Evolutionary conservation across 2,797 vertebrate genomes (phyloP).

Genomic region (Siniperca undulata): DNA sequence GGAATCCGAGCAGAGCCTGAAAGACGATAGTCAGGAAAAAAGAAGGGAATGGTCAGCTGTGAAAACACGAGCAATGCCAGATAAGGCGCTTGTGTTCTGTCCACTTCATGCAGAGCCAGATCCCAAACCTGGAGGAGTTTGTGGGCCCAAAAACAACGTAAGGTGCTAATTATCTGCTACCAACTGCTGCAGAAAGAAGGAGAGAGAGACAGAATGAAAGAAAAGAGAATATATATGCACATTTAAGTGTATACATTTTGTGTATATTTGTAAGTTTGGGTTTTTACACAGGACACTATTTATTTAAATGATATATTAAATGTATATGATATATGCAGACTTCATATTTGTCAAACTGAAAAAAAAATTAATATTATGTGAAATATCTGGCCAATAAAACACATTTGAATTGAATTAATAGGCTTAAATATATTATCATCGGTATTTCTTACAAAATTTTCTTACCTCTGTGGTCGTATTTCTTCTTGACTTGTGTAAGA

Average conservation of each 20-base stretch:
- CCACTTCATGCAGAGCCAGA: slow-evolving; percentile 74
- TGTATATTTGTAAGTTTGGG: no score
- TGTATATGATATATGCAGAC: neutral
- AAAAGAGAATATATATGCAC: neutral
- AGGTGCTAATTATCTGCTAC: slow-evolving; percentile 75
- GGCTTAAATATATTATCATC: neutral
- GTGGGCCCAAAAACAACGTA: slow-evolving; percentile 63
- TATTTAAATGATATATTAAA: no score
- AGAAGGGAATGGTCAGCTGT: slow-evolving; percentile 86
- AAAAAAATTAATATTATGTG: neutral
- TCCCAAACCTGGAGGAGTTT: slow-evolving; percentile 70
- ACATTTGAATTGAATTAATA: neutral
- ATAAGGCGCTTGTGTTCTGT: slow-evolving; percentile 80
- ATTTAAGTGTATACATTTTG: neutral
- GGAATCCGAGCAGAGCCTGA: slow-evolving; percentile 89
- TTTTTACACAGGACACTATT: neutral
- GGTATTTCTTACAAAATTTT: neutral
- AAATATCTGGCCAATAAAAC: neutral
- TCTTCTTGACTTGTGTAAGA: neutral
- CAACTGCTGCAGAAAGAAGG: slow-evolving; percentile 42
- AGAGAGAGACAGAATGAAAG: neutral
- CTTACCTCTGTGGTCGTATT: neutral
- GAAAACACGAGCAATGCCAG: slow-evolving; percentile 87
- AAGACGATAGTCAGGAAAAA: slow-evolving; percentile 85
- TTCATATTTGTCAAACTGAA: neutral